Evolutionary conservation across 35 echinoderm and acorn worm genomes (phyloP).

Genomic region (Ophiothrix spiculata): DNA sequence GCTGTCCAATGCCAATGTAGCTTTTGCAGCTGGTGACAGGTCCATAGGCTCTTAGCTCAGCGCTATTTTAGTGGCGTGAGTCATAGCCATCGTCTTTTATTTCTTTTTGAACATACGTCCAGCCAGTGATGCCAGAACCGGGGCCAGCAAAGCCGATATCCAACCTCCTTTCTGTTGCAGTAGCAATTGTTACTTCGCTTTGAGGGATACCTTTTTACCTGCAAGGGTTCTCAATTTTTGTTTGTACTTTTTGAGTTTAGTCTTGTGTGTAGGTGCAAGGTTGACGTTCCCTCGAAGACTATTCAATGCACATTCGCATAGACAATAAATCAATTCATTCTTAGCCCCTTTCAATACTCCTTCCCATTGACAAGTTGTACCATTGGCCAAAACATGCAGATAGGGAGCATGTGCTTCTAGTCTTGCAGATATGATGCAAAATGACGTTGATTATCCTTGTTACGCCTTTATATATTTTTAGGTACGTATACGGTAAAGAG

Average conservation of each 20-base stretch:
- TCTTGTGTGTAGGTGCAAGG: constrained; percentile 37
- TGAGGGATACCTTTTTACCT: constrained; percentile 20
- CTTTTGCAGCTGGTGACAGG: not conserved
- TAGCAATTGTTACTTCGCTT: constrained; percentile 15
- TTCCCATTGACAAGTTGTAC: constrained; percentile 43
- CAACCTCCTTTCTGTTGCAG: constrained; percentile 51
- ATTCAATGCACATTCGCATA: constrained; percentile 68
- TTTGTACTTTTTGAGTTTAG: constrained; percentile 44
- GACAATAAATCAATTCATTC: constrained; percentile 33
- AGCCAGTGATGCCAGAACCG: constrained; percentile 1
- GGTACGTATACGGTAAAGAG: not conserved
- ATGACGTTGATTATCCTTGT: not conserved
- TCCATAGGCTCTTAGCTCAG: not conserved
- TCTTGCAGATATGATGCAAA: constrained; percentile 22
- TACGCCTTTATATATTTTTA: constrained; percentile 17
- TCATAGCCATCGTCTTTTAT: not conserved
- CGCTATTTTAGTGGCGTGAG: constrained; percentile 51
- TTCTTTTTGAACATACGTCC: not conserved
- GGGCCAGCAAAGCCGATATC: not conserved
- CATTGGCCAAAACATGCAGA: constrained; percentile 52
- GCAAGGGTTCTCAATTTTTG: constrained; percentile 38
- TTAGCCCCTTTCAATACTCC: constrained; percentile 49
- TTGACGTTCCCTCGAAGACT: constrained; percentile 47
- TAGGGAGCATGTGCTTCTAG: constrained; percentile 48
- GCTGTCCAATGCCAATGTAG: constrained; percentile 15